phyloP scores from a whole-genome alignment of 2,888 invertebrate genomes.

The Girardia tigrina region DNA sequence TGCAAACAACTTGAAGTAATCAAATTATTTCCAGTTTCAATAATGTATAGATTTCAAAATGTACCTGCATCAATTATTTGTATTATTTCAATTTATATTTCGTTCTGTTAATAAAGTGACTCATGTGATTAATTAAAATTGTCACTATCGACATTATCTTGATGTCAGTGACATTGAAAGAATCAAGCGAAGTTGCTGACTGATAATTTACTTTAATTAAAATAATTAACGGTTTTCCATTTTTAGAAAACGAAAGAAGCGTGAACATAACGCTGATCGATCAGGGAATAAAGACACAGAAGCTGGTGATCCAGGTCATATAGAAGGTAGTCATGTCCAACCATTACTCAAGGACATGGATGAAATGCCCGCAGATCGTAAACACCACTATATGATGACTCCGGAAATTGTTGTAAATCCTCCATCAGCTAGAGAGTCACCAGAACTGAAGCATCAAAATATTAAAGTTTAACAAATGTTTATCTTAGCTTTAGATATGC shows the following conservation, averaged over 20 bases:
- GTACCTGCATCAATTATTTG: no score
- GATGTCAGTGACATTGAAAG: no score
- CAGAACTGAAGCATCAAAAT: constrained; percentile 24
- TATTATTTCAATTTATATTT: no score
- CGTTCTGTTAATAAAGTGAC: no score
- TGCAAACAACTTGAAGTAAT: no score
- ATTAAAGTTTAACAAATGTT: constrained; percentile 10
- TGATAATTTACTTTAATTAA: no score
- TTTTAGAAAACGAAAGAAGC: constrained; percentile 9
- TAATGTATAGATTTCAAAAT: no score
- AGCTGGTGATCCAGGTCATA: not conserved
- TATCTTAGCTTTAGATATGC: constrained; percentile 23
- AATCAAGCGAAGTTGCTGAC: no score
- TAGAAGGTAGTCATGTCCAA: constrained; percentile 1
- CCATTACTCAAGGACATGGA: not conserved
- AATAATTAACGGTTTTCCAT: not conserved
- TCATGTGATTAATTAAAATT: no score
- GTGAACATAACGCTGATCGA: not conserved
- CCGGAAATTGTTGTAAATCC: constrained; percentile 31
- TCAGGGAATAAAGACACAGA: not conserved
- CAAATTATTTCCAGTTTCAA: no score
- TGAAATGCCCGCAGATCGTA: not conserved
- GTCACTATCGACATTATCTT: no score
- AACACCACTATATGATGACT: constrained; percentile 8
- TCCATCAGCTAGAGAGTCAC: constrained; percentile 25